phyloP scores from a whole-genome alignment of 2,113 vertebrate genomes.

The Hippocampus barbouri region DNA sequence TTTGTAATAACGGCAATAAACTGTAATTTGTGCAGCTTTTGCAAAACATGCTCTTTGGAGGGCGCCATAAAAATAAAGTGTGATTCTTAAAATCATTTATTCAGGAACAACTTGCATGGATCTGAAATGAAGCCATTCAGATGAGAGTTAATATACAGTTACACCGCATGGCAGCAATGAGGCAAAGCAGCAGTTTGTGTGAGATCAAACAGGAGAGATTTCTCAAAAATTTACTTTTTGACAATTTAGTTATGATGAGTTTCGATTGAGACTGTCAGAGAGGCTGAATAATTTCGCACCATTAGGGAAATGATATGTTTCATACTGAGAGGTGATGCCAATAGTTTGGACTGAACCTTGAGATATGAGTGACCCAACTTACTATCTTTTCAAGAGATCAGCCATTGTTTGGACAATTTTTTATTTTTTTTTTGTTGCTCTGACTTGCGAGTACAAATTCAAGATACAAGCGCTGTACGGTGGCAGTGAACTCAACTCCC shows the following conservation, averaged over 20 bases:
- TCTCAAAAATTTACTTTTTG: neutral
- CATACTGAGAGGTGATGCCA: no score
- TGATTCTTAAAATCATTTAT: slow-evolving; percentile 38
- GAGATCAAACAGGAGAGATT: neutral
- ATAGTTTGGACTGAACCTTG: neutral
- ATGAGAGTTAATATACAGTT: neutral
- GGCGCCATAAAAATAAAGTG: slow-evolving; percentile 29
- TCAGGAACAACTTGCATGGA: slow-evolving; percentile 12
- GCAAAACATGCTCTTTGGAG: slow-evolving; percentile 24
- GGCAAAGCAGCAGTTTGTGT: neutral
- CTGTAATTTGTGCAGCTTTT: slow-evolving; percentile 37
- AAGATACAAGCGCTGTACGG: no score
- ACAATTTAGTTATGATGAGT: no score
- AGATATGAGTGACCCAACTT: no score
- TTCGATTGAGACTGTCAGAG: no score
- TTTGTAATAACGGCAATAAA: slow-evolving; percentile 25
- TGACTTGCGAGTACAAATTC: no score
- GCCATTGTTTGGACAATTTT: no score
- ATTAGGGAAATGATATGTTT: no score
- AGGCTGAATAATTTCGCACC: no score
- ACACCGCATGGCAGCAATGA: neutral
- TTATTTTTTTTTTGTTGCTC: no score
- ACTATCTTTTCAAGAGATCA: no score
- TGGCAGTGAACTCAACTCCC: no score
- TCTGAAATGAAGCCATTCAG: slow-evolving; percentile 10